Conservation (phyloP, 2,888 invertebrate genomes). For the Catocala nupta region DNA sequence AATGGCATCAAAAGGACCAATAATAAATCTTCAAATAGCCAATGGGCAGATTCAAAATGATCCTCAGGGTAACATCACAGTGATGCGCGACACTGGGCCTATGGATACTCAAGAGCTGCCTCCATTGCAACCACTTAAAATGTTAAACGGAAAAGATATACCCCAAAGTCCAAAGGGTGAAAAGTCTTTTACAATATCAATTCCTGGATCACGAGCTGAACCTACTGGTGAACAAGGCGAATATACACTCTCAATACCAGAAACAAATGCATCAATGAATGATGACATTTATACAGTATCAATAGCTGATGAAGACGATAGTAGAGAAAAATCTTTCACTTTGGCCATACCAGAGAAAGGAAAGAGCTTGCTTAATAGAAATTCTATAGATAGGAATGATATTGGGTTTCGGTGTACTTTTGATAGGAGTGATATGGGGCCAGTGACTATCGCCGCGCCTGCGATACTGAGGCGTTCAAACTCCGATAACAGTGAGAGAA, state of each 20-base stretch:
- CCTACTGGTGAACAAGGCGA: conserved; percentile 83
- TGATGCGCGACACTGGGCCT: conserved; percentile 82
- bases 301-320: conserved; percentile 81
- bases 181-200: conserved; percentile 77
- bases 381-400: conserved; percentile 72
- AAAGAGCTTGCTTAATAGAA: conserved; percentile 78
- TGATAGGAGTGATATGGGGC: conserved; percentile 70
- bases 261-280: conserved; percentile 83
- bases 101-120: conserved; percentile 76
- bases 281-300: conserved; percentile 86
- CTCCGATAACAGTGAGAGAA: conserved; percentile 82
- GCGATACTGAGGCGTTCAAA: conserved; percentile 83
- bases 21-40: conserved; percentile 90
- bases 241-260: conserved; percentile 84
- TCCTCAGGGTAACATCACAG: conserved; percentile 88
- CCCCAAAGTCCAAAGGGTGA: conserved; percentile 71
- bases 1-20: conserved; percentile 87
- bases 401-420: conserved; percentile 66
- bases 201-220: conserved; percentile 82
- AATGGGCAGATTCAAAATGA: conserved; percentile 89
- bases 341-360: conserved; percentile 82
- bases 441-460: conserved; percentile 75
- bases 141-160: conserved; percentile 75
- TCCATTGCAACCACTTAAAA: conserved; percentile 78
- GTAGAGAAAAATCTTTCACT: conserved; percentile 77